Percentiles rank a stretch among this genome's conserved stretches.
phyloP scores from a whole-genome alignment of 2,888 invertebrate species.

The Pseudococcus viburni region DNA sequence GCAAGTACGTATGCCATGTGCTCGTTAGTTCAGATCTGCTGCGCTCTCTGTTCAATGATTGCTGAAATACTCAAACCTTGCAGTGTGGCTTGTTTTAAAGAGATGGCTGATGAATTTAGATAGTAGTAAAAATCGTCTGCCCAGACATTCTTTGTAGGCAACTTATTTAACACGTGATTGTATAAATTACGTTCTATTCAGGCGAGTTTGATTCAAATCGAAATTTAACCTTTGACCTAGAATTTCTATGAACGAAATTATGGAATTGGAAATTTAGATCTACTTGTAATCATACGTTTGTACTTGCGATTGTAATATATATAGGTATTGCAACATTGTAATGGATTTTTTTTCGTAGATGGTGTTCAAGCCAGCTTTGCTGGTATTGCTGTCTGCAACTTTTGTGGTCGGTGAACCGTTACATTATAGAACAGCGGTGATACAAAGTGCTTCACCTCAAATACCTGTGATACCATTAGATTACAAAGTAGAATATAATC shows the following conservation, averaged over 20 bases:
- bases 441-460: background rate
- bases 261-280: background rate
- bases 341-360: background rate
- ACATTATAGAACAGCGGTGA: background rate
- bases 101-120: background rate
- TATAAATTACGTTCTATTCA: too few relatives aligned
- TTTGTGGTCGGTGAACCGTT: conserved; percentile 20
- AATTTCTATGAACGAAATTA: background rate
- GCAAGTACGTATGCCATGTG: background rate
- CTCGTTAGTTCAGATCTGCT: background rate
- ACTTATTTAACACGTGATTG: background rate
- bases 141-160: background rate
- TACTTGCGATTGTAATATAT: too few relatives aligned
- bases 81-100: background rate
- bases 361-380: background rate
- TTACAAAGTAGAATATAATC: background rate
- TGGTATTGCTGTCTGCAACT: background rate
- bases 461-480: conserved; percentile 18
- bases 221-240: background rate
- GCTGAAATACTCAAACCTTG: background rate
- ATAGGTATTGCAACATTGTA: background rate
- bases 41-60: background rate
- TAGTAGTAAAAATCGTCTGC: background rate
- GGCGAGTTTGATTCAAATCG: too few relatives aligned
- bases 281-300: background rate